phyloP scores from a whole-genome alignment of 2,888 invertebrate genomes.

The Antitype chi region DNA sequence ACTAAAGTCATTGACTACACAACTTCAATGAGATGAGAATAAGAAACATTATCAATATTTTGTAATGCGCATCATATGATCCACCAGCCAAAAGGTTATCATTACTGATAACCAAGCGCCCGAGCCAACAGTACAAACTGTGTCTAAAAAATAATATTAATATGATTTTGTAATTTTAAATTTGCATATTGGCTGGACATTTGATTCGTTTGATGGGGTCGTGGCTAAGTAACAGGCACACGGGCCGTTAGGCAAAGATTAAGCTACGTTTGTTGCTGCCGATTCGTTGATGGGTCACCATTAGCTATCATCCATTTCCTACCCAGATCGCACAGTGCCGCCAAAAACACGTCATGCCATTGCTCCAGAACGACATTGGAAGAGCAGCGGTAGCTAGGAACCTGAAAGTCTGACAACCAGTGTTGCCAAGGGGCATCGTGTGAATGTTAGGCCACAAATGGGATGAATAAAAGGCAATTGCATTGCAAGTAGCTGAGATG shows the following conservation, averaged over 20 bases:
- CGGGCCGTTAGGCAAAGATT: no score
- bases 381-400: not conserved
- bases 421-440: not conserved
- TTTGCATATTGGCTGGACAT: slow-evolving; percentile 1
- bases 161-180: slow-evolving; percentile 38
- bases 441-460: not conserved
- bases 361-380: no score
- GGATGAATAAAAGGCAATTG: not conserved
- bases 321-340: not conserved
- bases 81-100: slow-evolving; percentile 37
- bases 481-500: not conserved
- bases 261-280: not conserved
- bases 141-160: slow-evolving; percentile 33
- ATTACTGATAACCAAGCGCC: slow-evolving; percentile 38
- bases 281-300: not conserved
- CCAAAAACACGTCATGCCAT: not conserved
- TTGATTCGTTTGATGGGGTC: not conserved
- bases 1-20: slow-evolving; percentile 47
- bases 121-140: slow-evolving; percentile 16
- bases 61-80: slow-evolving; percentile 54
- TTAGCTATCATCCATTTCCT: not conserved
- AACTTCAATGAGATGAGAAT: slow-evolving; percentile 45
- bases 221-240: not conserved
- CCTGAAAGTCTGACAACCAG: not conserved
- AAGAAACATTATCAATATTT: slow-evolving; percentile 51